Evolutionary conservation across 2,888 invertebrate species (phyloP), one percentile per base, ranked within the genome.

Genomic region (Germaria angustata): DNA sequence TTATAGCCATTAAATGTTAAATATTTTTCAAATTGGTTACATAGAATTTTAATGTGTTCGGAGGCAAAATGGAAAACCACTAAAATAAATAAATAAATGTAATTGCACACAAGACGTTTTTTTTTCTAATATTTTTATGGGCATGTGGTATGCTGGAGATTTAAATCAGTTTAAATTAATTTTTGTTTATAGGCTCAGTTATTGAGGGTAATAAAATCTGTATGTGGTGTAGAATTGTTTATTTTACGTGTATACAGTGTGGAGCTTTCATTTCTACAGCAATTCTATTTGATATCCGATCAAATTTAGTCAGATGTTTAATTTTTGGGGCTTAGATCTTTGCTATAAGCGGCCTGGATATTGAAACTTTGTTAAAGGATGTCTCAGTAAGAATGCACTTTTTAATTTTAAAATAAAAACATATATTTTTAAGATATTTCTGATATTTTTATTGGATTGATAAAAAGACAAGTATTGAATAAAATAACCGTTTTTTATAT

Each of bases 1-100:
- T 82, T 80, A 77, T 81, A 69, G 55, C 77, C 68, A 78, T 78
- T 81, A 78, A 63, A 81, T 72, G 72, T 68, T 63, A 78, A 73
- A 77, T 73, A 73, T 73, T 78, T 73, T 28, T 73, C 11, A 36
- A 78, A 71, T 65, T 71, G 46, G 53, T 53, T 55, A 39, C 46
- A 55, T 53, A 55, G 46, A 71, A 78, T 71, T 78, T 65, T 63
- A 63, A 78, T 76, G 46, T 59, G 49, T 46, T 63, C 49, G 49
- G 28, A 15, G 46, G 46, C 49, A 17, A 32, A 32, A 28, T 15
- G 32, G 32, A 68, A 75, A 76, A 68, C 76, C 75, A 66, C 75
- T 36, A 7, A 66, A 68, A 68, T 76, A 76, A 76, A 68, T 76
- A 76, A 76, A 76, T 59, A 76, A 75, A 68, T 39, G 44, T 34